Percentiles rank a stretch among this genome's conserved stretches.
phyloP scores from a whole-genome alignment of 2,797 vertebrate genomes.

The Anableps anableps region DNA sequence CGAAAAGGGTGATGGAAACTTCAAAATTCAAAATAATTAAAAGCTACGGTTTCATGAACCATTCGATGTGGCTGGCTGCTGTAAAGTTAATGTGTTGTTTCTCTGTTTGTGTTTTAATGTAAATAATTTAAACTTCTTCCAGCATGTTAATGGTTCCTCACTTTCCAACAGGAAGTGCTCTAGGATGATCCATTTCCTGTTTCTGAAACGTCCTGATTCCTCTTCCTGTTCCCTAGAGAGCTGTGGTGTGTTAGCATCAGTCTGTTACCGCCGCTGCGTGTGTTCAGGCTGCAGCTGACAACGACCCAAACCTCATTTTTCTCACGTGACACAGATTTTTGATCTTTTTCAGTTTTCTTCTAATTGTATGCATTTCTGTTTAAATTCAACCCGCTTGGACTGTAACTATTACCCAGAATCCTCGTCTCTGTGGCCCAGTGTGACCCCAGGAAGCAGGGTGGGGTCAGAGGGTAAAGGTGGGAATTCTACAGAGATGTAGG shows the following conservation, averaged over 20 bases:
- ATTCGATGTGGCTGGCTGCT: neutral
- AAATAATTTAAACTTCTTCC: neutral
- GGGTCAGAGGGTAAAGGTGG: neutral
- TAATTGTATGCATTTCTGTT: neutral
- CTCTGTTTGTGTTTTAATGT: neutral
- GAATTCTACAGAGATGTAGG: neutral
- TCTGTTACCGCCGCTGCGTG: too few species aligned
- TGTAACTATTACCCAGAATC: neutral
- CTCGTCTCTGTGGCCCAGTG: neutral
- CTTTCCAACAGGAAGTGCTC: neutral
- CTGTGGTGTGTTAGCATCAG: neutral
- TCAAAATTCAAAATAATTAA: neutral
- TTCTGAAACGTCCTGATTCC: neutral
- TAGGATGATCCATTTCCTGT: neutral
- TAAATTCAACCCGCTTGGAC: neutral
- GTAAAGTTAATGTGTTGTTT: neutral
- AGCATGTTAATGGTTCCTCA: neutral
- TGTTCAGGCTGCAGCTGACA: neutral
- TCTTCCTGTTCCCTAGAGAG: neutral
- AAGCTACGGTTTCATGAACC: neutral
- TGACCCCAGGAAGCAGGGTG: neutral
- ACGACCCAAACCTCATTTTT: neutral
- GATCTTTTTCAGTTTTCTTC: neutral
- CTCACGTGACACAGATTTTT: neutral
- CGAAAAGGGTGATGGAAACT: too few species aligned